Conservation (phyloP, 2,888 invertebrate species). For the Ariolimax columbianus region DNA sequence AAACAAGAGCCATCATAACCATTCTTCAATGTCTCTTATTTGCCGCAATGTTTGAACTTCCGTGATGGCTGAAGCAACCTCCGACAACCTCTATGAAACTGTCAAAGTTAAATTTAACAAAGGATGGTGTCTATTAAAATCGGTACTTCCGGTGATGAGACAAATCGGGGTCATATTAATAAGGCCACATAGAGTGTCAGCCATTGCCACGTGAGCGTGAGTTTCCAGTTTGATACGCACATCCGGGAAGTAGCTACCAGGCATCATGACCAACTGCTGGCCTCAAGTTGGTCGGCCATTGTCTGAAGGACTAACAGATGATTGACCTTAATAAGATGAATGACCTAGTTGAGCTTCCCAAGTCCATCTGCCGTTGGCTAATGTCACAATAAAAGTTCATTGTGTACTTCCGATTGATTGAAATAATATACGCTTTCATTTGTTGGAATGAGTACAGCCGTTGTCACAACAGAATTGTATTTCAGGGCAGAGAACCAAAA, state of each 20-base stretch:
- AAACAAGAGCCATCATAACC: no score
- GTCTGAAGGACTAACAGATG: background rate
- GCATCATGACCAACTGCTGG: conserved; percentile 17
- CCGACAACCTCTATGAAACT: no score
- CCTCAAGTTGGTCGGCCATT: background rate
- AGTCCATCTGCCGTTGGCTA: conserved; percentile 13
- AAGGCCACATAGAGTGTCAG: background rate
- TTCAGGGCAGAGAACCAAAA: no score
- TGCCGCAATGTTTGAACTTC: no score
- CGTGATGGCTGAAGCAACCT: no score
- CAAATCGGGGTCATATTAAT: conserved; percentile 15
- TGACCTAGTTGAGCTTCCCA: background rate
- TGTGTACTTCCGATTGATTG: background rate
- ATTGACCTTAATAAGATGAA: background rate
- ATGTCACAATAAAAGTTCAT: background rate
- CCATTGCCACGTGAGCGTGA: background rate
- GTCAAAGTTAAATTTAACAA: no score
- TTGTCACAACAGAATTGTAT: no score
- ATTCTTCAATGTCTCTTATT: no score
- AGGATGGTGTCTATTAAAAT: conserved; percentile 1
- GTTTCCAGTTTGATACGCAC: background rate
- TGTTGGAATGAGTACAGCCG: no score
- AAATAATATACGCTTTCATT: no score
- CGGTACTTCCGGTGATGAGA: background rate
- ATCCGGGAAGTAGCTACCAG: conserved; percentile 11